Base-by-base conservation (phyloP, 2,888 invertebrate species). In the Gastrophysa polygoni region DNA sequence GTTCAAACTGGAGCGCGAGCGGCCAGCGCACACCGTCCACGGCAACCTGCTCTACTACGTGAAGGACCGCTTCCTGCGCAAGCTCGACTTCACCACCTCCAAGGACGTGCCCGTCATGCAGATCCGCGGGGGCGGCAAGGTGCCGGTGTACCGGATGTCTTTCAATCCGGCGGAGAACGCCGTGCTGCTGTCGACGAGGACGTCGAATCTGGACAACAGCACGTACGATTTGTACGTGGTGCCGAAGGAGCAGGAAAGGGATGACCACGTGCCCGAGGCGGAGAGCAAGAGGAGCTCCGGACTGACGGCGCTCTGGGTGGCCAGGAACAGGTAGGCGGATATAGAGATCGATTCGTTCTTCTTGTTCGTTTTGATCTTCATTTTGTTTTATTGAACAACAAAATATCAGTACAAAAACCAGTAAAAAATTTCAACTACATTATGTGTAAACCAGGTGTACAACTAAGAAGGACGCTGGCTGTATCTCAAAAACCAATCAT, bases 161-260 rank as follows among this genome's bases (percentile, higher is more conserved):
- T 94, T 96, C 78, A 99, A 99, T 83, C 97, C 96, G 68, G 98
- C 98, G 11, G 95, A 99, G 76, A 96, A 97, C 85, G 93, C 96
- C 29, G 92, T 98, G 63, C 84, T 99, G 0, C 86, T 98, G 21
- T 93, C 94, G 57, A 92, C 92, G 0, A 86, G 94, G 65, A 89
- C 93, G 0, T 85, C 87, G 46, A 93, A 90, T 79, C 81, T 90
- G 32, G 99, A 99, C 78, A 95, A 91, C 78, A 92, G 92, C 78
- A 91, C 93, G 5, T 99, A 98, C 77, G 98, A 99, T 83, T 83
- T 99, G 73, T 98, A 96, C 82, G 85, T 87, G 68, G 91, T 97
- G 57, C 95, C 96, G 2, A 91, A 91, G 55, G 91, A 91, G 51
- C 85, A 84, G 11, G 83, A 83, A 60, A 79, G 83, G 77, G 81